Conservation (phyloP, 2,113 vertebrate genomes). For the Mustela lutreola region DNA sequence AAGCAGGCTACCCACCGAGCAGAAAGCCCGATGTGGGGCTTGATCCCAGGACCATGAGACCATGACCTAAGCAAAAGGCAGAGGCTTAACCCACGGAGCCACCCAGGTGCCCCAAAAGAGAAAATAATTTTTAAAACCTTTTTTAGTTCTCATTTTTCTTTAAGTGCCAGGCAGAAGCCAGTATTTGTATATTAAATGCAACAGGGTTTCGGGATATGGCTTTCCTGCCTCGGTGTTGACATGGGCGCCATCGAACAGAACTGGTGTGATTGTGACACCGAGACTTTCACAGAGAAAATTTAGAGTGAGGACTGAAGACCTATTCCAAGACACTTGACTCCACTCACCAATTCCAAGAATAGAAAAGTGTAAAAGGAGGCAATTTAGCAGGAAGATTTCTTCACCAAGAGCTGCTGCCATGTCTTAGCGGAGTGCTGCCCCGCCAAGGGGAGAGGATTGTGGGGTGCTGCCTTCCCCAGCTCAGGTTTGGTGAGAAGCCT, state of each 20-base stretch:
- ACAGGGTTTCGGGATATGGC: not conserved
- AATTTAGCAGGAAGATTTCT: not conserved
- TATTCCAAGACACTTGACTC: not conserved
- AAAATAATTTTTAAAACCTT: too few relatives aligned
- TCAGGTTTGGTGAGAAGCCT: too few relatives aligned
- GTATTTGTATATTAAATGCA: not conserved
- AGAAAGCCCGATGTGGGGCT: too few relatives aligned
- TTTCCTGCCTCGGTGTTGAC: not conserved
- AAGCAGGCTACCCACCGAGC: too few relatives aligned
- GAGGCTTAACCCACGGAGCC: too few relatives aligned
- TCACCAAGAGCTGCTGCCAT: not conserved
- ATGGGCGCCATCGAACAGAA: not conserved
- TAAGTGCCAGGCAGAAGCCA: not conserved
- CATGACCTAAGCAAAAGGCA: too few relatives aligned
- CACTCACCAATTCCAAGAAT: not conserved
- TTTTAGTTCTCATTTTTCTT: not conserved
- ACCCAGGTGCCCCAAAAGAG: not conserved
- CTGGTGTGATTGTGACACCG: not conserved
- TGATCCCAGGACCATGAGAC: too few relatives aligned
- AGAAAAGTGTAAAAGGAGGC: not conserved
- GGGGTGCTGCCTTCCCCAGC: not conserved
- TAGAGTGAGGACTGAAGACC: not conserved
- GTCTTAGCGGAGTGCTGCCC: not conserved
- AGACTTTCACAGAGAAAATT: not conserved
- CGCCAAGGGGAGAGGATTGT: not conserved